Percentiles rank a stretch among this genome's conserved stretches.
Evolutionary conservation across 2,888 invertebrate genomes (phyloP).

Genomic region (Tineola bisselliella): DNA sequence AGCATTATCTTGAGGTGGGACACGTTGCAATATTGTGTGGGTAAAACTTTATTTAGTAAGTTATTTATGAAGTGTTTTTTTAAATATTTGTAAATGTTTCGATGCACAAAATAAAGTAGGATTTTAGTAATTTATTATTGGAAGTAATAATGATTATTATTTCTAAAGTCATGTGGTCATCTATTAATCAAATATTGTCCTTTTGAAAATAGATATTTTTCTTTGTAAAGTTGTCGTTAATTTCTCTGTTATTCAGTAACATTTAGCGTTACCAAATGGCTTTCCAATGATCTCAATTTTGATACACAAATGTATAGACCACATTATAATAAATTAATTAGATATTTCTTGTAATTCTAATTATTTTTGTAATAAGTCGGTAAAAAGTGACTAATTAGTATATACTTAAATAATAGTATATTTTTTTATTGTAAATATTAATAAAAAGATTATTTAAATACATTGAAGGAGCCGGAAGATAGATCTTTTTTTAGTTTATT

Average conservation of each 20-base stretch:
- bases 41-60: neutral
- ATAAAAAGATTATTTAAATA: neutral
- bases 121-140: neutral
- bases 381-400: neutral
- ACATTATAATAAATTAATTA: neutral
- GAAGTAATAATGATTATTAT: too few relatives aligned
- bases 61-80: too few relatives aligned
- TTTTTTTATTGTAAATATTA: neutral
- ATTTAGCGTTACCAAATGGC: neutral
- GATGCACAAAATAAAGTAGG: neutral
- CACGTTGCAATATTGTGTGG: slow-evolving; percentile 49
- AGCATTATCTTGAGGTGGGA: slow-evolving; percentile 45
- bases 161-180: too few relatives aligned
- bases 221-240: too few relatives aligned
- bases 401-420: neutral
- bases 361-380: neutral
- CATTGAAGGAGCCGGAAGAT: neutral
- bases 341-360: too few relatives aligned
- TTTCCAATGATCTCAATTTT: slow-evolving; percentile 3
- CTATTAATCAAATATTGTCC: too few relatives aligned
- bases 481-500: neutral
- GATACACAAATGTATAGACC: neutral
- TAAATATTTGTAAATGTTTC: too few relatives aligned
- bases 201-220: too few relatives aligned
- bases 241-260: neutral